phyloP scores from a whole-genome alignment of 2,797 vertebrate genomes.

The Myiotriccus ornatus region DNA sequence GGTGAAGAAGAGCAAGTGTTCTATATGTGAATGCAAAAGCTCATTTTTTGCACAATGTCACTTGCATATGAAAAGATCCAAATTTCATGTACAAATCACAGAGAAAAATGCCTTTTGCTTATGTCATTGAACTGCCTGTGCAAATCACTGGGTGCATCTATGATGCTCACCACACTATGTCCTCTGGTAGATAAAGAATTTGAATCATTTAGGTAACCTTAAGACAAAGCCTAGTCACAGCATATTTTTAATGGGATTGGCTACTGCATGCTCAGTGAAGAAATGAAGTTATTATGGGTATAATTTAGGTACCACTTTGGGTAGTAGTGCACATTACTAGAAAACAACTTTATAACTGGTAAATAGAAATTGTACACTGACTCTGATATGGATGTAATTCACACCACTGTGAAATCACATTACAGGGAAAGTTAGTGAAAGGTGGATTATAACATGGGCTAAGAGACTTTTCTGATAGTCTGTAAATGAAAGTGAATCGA shows the following conservation, averaged over 20 bases:
- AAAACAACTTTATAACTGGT: not conserved
- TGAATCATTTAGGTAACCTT: not conserved
- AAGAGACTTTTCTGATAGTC: not conserved
- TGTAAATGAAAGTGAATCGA: not conserved
- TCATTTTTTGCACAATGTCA: not conserved
- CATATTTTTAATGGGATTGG: not conserved
- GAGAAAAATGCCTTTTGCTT: conserved; percentile 9
- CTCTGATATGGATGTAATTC: not conserved
- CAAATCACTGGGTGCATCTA: not conserved
- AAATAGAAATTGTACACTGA: not conserved
- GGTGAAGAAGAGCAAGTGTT: not conserved
- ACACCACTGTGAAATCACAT: not conserved
- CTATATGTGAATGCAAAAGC: not conserved
- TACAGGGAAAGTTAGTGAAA: not conserved
- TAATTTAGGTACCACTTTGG: not conserved
- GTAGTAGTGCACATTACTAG: not conserved
- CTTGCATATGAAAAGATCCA: not conserved
- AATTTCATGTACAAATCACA: not conserved
- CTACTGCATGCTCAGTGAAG: not conserved
- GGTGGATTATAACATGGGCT: not conserved
- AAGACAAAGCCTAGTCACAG: not conserved
- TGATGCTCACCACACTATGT: not conserved
- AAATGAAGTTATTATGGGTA: not conserved
- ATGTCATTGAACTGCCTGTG: not conserved
- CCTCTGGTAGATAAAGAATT: not conserved